A percentile compares a stretch with the other conserved stretches of the same genome.
phyloP scores from a whole-genome alignment of 2,797 vertebrate species.

The Arnoldichthys spilopterus region DNA sequence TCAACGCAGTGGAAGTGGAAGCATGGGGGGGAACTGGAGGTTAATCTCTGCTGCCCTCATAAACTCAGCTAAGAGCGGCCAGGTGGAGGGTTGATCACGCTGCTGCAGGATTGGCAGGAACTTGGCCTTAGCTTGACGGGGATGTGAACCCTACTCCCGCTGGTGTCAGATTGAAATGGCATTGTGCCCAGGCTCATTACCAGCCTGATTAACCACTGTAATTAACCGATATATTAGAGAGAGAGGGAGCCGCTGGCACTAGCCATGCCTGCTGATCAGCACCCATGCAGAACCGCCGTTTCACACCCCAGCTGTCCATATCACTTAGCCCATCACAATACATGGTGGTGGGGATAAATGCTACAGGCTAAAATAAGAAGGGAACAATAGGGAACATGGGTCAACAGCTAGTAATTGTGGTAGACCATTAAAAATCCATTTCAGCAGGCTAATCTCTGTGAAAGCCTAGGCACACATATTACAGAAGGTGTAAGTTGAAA shows the following conservation, averaged over 20 bases:
- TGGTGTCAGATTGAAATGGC: slow-evolving; percentile 72
- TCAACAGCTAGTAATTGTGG: slow-evolving; percentile 40
- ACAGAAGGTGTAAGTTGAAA: slow-evolving; percentile 3
- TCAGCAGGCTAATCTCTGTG: slow-evolving; percentile 35
- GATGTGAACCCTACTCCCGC: slow-evolving; percentile 63
- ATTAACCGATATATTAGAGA: slow-evolving; percentile 79
- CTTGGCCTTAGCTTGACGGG: slow-evolving; percentile 36
- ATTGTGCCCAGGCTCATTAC: slow-evolving; percentile 72
- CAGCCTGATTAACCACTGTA: slow-evolving; percentile 81
- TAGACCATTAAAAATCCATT: slow-evolving; percentile 44
- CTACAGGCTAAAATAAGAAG: slow-evolving; percentile 53
- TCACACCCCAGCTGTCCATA: slow-evolving; percentile 52
- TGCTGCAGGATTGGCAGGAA: slow-evolving; percentile 36
- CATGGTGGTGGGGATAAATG: slow-evolving; percentile 59
- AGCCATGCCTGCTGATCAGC: slow-evolving; percentile 43
- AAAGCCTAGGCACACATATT: not conserved
- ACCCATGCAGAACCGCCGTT: slow-evolving; percentile 44
- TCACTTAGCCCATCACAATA: slow-evolving; percentile 51
- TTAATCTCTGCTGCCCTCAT: slow-evolving; percentile 49
- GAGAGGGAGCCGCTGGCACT: slow-evolving; percentile 47
- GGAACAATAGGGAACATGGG: slow-evolving; percentile 44
- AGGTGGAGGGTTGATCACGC: slow-evolving; percentile 42
- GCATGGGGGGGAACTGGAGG: slow-evolving; percentile 19
- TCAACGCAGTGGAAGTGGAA: slow-evolving; percentile 16
- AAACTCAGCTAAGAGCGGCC: slow-evolving; percentile 37